phyloP scores from a whole-genome alignment of 2,888 invertebrate species.

The Drosophila fungiperda region DNA sequence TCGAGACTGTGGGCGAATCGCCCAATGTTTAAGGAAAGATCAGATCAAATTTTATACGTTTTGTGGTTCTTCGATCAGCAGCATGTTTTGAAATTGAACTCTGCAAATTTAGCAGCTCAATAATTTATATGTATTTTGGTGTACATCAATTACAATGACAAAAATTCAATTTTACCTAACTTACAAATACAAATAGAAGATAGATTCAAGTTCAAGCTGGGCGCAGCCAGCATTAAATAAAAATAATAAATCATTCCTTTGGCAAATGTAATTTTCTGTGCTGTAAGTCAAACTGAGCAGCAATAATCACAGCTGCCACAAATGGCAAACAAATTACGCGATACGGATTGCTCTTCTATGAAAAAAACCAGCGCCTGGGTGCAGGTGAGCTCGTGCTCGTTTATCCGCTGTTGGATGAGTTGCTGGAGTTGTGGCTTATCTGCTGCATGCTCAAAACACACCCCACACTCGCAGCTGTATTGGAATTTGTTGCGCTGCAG shows the following conservation, averaged over 20 bases:
- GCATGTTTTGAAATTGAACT: too few species aligned
- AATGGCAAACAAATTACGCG: constrained; percentile 66
- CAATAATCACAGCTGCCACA: constrained; percentile 82
- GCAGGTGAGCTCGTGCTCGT: constrained; percentile 72
- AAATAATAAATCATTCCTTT: background rate
- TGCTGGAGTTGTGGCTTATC: constrained; percentile 48
- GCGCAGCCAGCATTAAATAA: constrained; percentile 35
- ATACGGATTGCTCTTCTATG: constrained; percentile 59
- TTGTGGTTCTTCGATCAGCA: background rate
- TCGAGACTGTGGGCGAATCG: constrained; percentile 34
- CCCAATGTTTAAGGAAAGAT: background rate
- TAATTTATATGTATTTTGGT: background rate
- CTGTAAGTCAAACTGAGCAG: constrained; percentile 60
- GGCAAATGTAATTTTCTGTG: background rate
- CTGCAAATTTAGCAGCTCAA: background rate
- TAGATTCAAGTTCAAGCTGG: constrained; percentile 12
- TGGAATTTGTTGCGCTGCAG: constrained; percentile 39
- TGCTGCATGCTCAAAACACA: constrained; percentile 63
- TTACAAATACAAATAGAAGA: background rate
- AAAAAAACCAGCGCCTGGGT: constrained; percentile 73
- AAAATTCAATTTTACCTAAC: background rate
- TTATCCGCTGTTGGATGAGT: constrained; percentile 57
- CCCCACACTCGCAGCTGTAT: constrained; percentile 85
- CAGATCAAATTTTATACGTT: background rate
- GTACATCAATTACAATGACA: background rate